Base-by-base conservation (phyloP, 2,797 vertebrate species). In the Mormyrus hasselquistii region DNA sequence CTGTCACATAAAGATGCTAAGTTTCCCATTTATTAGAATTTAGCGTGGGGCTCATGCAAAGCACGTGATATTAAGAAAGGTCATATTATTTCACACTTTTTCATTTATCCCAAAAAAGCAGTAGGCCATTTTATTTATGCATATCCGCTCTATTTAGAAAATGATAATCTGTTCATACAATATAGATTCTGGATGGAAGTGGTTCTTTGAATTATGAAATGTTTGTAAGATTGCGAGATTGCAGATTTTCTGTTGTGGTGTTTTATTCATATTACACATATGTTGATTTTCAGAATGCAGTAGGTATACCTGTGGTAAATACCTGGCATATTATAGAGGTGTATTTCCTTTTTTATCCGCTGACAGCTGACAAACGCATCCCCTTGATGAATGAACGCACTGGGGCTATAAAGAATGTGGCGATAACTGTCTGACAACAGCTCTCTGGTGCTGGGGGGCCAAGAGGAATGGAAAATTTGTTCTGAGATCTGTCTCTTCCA, bases 81-180 rank as follows among this genome's bases (percentile, higher is more conserved):
- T 57, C 85, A 79, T 53, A 69, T 57, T 79, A 16, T 53, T 52
- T 34, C 87, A 53, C 87, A 79, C 2, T 73, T 50, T 73, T 69
- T 73, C 62, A 88, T 50, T 52, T 49, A 87, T 38, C 86, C 52
- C 12, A 59, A 29, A 87, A 53, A 87, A 53, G 34, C 49, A 87
- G 25, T 55, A 76, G 38, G 62, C 59, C 69, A 29, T 52, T 73
- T 76, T 73, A 79, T 73, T 76, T 44, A 73, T 73, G 73, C 65
- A 88, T 73, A 55, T 52, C 50, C 47, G 34, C 50, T 79, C 50
- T 41, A 52, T 79, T 19, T 55, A 69, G 79, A 50, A 79, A 79
- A 38, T 38, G 73, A 79, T 14, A 44, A 79, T 79, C 73, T 79
- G 16, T 16, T 44, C 38, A 16, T 19, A n/a, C 7, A 16, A 79